Conservation (phyloP, 2,113 vertebrate genomes). For the Toxostoma redivivum region DNA sequence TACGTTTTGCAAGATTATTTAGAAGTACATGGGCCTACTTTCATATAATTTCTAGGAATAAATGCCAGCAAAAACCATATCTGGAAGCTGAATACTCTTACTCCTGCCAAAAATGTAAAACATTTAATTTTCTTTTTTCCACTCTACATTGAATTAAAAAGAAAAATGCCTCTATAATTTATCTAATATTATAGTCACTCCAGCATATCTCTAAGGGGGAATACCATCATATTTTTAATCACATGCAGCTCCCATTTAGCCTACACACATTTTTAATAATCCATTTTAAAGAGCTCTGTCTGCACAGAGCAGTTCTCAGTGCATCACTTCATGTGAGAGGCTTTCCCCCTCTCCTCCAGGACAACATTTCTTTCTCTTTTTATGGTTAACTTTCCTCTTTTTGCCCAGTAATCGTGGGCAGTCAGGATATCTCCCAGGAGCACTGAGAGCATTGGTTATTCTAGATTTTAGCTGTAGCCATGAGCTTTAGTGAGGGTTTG, state of each 20-base stretch:
- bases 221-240: neutral
- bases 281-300: neutral
- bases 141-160: neutral
- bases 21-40: neutral
- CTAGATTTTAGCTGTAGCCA: neutral
- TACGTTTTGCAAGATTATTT: slow-evolving; percentile 32
- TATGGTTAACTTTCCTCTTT: neutral
- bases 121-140: neutral
- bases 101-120: neutral
- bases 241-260: neutral
- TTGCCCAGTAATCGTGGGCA: neutral
- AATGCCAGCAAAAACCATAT: neutral
- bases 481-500: neutral
- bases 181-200: neutral
- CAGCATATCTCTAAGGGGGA: neutral
- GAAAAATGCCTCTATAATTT: neutral
- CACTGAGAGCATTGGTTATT: neutral
- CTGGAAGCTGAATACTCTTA: neutral
- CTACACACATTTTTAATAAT: neutral
- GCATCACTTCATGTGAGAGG: neutral
- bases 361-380: neutral
- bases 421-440: neutral
- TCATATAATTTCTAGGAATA: neutral
- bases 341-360: neutral
- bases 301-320: neutral